Evolutionary conservation across 2,888 invertebrate species (phyloP).

Genomic region (Drosophila picticornis): DNA sequence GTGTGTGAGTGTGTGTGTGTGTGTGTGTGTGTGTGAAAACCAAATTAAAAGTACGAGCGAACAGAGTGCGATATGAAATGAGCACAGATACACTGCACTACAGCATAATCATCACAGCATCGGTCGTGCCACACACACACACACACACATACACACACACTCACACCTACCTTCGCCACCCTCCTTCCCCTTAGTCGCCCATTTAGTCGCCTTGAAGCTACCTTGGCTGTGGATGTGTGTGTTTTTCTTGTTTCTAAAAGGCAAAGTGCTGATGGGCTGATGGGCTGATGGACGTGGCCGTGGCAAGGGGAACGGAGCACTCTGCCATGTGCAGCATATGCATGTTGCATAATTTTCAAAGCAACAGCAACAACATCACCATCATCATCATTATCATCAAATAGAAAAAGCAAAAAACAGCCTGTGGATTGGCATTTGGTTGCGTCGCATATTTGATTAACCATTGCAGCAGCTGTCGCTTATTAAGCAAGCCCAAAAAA

Average conservation of each 20-base stretch:
- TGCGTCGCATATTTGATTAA: slow-evolving; percentile 72
- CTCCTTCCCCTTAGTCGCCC: background rate
- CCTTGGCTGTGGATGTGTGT: slow-evolving; percentile 45
- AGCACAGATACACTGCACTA: slow-evolving; percentile 42
- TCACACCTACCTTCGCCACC: background rate
- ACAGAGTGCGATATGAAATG: slow-evolving; percentile 61
- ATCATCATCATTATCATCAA: background rate
- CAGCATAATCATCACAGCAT: slow-evolving; percentile 13
- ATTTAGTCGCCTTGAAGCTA: slow-evolving; percentile 33
- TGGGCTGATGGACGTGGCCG: no score
- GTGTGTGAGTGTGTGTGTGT: background rate
- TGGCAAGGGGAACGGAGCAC: background rate
- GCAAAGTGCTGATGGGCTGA: slow-evolving; percentile 16
- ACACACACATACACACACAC: slow-evolving; percentile 1
- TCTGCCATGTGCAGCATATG: slow-evolving; percentile 28
- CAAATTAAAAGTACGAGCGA: slow-evolving; percentile 73
- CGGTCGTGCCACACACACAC: slow-evolving; percentile 26
- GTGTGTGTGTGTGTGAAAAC: slow-evolving; percentile 47
- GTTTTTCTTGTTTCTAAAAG: slow-evolving; percentile 20
- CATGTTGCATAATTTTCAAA: slow-evolving; percentile 71
- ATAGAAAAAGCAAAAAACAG: background rate
- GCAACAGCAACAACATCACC: slow-evolving; percentile 14
- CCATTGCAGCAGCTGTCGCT: slow-evolving; percentile 67
- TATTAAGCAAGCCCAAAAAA: slow-evolving; percentile 3
- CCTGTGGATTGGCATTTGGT: slow-evolving; percentile 68